phyloP scores from a whole-genome alignment of 23 tunicate species.

The Halocynthia aurantium region DNA sequence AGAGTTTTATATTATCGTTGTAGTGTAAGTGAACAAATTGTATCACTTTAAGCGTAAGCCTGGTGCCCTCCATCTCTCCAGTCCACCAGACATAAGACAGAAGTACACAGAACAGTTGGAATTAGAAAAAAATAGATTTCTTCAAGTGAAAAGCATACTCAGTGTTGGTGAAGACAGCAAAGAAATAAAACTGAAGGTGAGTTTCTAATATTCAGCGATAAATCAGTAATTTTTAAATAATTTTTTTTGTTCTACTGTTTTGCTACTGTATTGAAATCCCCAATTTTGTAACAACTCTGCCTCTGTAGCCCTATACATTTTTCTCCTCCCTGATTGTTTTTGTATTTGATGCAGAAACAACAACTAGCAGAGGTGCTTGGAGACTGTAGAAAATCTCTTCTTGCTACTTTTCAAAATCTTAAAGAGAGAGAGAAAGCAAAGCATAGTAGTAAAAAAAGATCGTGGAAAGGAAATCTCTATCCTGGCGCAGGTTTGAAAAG shows the following conservation, averaged over 20 bases:
- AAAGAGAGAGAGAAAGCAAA: neutral
- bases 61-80: slow-evolving; percentile 1
- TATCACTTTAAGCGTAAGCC: neutral
- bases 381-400: neutral
- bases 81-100: neutral
- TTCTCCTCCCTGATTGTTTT: neutral
- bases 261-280: neutral
- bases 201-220: neutral
- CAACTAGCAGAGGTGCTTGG: neutral
- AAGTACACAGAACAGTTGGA: slow-evolving; percentile 18
- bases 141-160: slow-evolving; percentile 9
- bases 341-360: neutral
- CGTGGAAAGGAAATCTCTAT: neutral
- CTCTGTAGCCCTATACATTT: neutral
- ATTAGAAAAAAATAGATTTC: slow-evolving; percentile 6
- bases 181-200: neutral
- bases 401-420: neutral
- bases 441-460: neutral
- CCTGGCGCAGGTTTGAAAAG: slow-evolving; percentile 12
- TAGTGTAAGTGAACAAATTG: neutral
- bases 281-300: neutral
- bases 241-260: neutral
- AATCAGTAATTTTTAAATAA: neutral
- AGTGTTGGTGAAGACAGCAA: neutral
- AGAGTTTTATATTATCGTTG: neutral